phyloP scores from a whole-genome alignment of 2,888 invertebrate genomes.

The Xylota segnis region DNA sequence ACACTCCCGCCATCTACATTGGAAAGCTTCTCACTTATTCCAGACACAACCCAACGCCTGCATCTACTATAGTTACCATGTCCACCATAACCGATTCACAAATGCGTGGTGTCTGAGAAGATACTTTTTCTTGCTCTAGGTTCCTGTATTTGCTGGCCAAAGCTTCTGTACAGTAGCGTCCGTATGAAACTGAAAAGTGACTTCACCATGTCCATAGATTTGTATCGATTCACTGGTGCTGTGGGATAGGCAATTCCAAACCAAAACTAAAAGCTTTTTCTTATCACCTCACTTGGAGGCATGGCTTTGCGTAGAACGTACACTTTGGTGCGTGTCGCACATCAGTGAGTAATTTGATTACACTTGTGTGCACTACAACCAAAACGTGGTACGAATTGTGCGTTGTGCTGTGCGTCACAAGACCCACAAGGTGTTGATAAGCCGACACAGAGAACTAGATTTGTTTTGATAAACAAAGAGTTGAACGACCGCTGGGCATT shows the following conservation, averaged over 20 bases:
- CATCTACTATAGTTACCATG: too few relatives aligned
- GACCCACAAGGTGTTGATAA: conserved; percentile 1
- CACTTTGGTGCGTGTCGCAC: not conserved
- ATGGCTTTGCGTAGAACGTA: not conserved
- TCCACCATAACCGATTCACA: not conserved
- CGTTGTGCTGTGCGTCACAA: not conserved
- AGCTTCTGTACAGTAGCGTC: conserved; percentile 10
- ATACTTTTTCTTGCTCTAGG: not conserved
- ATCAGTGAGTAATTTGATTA: not conserved
- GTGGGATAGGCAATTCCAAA: too few relatives aligned
- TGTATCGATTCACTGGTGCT: too few relatives aligned
- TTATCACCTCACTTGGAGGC: conserved; percentile 3
- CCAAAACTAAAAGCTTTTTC: too few relatives aligned
- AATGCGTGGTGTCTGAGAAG: not conserved
- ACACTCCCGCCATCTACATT: not conserved
- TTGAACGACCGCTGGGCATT: not conserved
- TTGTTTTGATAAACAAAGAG: not conserved
- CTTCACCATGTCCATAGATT: too few relatives aligned
- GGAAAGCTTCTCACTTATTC: not conserved
- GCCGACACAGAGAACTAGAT: not conserved
- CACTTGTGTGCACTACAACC: not conserved
- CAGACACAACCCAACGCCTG: not conserved
- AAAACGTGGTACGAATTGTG: not conserved
- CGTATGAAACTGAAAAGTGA: not conserved
- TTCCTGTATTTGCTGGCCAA: not conserved